Evolutionary conservation across 2,113 vertebrate genomes (phyloP).

Genomic region (Xenopus borealis): DNA sequence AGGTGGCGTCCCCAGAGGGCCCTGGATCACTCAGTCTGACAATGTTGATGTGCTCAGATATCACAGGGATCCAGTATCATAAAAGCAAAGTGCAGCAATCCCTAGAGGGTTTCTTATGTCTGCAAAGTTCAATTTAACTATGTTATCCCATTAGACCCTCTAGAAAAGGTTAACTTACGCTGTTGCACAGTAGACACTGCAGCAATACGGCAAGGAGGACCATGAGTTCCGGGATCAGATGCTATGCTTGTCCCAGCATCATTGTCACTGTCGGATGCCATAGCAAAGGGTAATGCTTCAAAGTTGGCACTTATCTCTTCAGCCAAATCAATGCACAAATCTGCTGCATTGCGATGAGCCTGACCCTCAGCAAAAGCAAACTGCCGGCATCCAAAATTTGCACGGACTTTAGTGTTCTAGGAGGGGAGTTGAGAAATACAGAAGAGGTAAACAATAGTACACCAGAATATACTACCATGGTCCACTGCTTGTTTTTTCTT

Average conservation of each 20-base stretch:
- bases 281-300: constrained; percentile 93
- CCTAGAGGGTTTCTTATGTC: too few relatives aligned
- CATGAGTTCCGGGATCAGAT: constrained; percentile 88
- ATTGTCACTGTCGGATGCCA: constrained; percentile 96
- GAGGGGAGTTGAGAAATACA: constrained; percentile 1
- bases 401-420: constrained; percentile 94
- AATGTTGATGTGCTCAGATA: too few relatives aligned
- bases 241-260: constrained; percentile 93
- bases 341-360: constrained; percentile 91
- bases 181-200: constrained; percentile 86
- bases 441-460: background rate
- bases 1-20: too few relatives aligned
- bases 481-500: background rate
- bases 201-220: constrained; percentile 90
- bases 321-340: constrained; percentile 90
- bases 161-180: constrained; percentile 65
- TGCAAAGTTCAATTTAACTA: too few relatives aligned
- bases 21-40: too few relatives aligned
- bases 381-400: constrained; percentile 88
- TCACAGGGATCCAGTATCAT: too few relatives aligned
- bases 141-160: too few relatives aligned
- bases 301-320: constrained; percentile 98
- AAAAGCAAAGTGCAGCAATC: too few relatives aligned
- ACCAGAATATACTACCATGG: background rate
- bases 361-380: constrained; percentile 94